phyloP scores from a whole-genome alignment of 2,888 invertebrate genomes.

The Epistrophella euchroma region DNA sequence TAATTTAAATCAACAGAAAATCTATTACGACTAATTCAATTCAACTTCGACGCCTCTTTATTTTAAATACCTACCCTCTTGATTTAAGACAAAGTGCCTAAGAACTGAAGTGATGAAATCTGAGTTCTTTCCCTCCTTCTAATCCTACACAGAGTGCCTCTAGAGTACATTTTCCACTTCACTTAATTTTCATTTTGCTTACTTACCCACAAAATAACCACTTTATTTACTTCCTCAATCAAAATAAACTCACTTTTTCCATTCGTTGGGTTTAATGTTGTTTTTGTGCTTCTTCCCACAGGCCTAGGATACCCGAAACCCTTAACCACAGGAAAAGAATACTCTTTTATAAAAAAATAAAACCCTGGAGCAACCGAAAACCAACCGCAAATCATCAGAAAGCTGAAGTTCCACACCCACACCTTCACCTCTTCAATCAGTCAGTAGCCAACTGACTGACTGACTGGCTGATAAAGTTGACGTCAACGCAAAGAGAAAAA shows the following conservation, averaged over 20 bases:
- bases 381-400: constrained; percentile 59
- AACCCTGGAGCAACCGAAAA: constrained; percentile 18
- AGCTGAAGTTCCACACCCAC: constrained; percentile 21
- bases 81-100: neutral
- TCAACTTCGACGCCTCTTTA: neutral
- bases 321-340: constrained; percentile 50
- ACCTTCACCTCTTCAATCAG: constrained; percentile 30
- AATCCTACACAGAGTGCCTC: neutral
- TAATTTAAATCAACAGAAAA: neutral
- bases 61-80: neutral
- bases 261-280: constrained; percentile 4
- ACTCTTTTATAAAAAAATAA: constrained; percentile 28
- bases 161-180: constrained; percentile 38
- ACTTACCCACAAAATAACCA: constrained; percentile 23
- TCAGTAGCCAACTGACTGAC: constrained; percentile 47
- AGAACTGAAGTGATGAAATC: neutral
- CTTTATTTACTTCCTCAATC: constrained; percentile 23
- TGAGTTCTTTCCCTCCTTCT: neutral
- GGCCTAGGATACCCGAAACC: constrained; percentile 62
- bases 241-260: constrained; percentile 49
- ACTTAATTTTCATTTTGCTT: constrained; percentile 29
- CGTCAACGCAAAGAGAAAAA: neutral
- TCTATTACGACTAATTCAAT: constrained; percentile 4
- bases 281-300: constrained; percentile 16
- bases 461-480: constrained; percentile 36